Conservation (phyloP, 1,140 invertebrate genomes). For the Drosophila nigrodunni region DNA sequence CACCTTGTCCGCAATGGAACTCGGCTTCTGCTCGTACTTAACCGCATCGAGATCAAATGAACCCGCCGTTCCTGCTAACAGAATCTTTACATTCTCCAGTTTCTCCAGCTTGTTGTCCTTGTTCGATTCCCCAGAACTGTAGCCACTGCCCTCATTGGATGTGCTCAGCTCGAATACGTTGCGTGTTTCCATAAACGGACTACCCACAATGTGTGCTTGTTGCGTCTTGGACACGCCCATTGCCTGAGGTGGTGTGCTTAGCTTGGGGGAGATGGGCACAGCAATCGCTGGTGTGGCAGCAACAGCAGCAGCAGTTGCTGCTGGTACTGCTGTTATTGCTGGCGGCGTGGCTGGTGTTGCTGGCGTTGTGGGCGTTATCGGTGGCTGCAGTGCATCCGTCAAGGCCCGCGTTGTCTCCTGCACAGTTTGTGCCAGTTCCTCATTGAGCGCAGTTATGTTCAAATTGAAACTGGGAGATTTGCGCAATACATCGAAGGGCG, state of each 20-base stretch:
- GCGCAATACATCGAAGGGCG: constrained; percentile 74
- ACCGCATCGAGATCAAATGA: constrained; percentile 74
- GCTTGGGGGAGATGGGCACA: constrained; percentile 44
- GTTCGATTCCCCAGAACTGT: constrained; percentile 84
- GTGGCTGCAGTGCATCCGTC: constrained; percentile 72
- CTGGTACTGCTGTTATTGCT: not conserved
- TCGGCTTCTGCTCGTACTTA: constrained; percentile 81
- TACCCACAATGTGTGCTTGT: constrained; percentile 63
- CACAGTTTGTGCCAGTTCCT: constrained; percentile 78
- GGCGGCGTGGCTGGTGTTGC: not conserved
- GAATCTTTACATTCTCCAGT: constrained; percentile 85
- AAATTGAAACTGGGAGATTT: constrained; percentile 84
- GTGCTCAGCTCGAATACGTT: constrained; percentile 82
- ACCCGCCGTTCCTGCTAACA: constrained; percentile 65
- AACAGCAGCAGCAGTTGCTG: constrained; percentile 7
- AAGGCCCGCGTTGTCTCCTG: constrained; percentile 77
- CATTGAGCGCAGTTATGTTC: constrained; percentile 76
- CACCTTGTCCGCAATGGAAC: constrained; percentile 87
- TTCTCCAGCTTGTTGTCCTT: constrained; percentile 85
- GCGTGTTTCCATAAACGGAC: constrained; percentile 85
- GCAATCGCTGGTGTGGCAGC: constrained; percentile 17
- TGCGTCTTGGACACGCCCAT: constrained; percentile 35
- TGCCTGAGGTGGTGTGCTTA: constrained; percentile 57
- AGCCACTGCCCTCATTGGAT: constrained; percentile 61
- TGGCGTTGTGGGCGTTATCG: constrained; percentile 47